Evolutionary conservation across 2,797 vertebrate genomes (phyloP), one percentile per base, ranked within the genome.

Genomic region (Poeciliopsis turneri): DNA sequence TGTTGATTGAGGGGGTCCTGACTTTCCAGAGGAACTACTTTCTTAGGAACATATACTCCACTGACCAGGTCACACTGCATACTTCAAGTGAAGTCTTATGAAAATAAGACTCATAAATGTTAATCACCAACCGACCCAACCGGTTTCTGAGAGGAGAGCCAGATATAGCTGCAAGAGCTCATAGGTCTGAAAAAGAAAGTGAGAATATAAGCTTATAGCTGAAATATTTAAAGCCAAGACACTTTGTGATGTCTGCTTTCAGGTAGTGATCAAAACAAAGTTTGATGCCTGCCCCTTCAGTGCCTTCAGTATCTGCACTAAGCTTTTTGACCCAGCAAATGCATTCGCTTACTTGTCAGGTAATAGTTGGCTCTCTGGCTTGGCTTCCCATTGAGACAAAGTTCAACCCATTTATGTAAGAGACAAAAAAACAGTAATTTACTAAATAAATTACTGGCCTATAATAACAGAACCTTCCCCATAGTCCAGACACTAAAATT

Each of bases 81-180:
- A 53, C 20, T 74, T 71, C 30, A 46, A 71, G 61, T 18, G 51
- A 70, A 10, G 66, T 33, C 75, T 69, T 49, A 28, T 4, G 75
- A 51, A 78, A 61, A 59, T 23, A n/a, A n/a, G 11, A 57, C 66
- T 70, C 1, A 45, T 41, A 33, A 30, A 61, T 66, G 23, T 46
- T 45, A 51, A 73, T 90, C 83, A 89, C 68, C 20, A 80, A 86
- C 84, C 64, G 2, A 79, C 77, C 84, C 0, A 47, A 90, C 90
- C 53, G 87, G 89, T 93, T 92, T 73, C 64, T 51, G 51, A 25
- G 33, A 83, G 76, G 13, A 25, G 25, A 83, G 76, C 11, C 79
- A 28, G 11, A 0, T 0, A 55, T 70, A 73, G 28, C 59, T 49
- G 68, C 83, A 71, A 43, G 28, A 66, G 49, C 41, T 36, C 23